Percentiles rank a stretch among this genome's conserved stretches.
phyloP scores from a whole-genome alignment of 2,797 vertebrate species.

The Psittacula derbiana region DNA sequence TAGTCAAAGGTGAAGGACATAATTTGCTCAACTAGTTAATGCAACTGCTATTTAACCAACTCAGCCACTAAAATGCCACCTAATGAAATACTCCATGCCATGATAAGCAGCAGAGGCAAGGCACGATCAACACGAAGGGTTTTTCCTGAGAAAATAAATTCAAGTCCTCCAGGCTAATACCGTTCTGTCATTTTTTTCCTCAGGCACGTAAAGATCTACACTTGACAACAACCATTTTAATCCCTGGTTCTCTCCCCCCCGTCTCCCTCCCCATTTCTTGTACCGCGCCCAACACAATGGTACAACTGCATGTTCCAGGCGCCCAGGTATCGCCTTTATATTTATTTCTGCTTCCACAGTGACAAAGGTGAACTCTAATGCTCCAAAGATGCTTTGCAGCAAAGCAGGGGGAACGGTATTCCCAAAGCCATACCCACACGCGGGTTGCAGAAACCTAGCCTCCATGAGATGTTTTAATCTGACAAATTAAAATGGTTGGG shows the following conservation, averaged over 20 bases:
- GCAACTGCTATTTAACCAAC: constrained; percentile 36
- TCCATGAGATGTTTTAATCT: constrained; percentile 33
- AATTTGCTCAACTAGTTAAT: constrained; percentile 51
- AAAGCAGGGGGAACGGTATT: neutral
- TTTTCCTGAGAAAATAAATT: neutral
- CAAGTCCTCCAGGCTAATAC: neutral
- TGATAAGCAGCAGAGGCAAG: constrained; percentile 28
- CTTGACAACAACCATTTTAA: constrained; percentile 61
- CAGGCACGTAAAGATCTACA: neutral
- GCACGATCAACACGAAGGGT: neutral
- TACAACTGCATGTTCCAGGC: neutral
- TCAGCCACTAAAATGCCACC: constrained; percentile 29
- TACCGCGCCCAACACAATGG: constrained; percentile 60
- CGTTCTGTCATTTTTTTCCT: neutral
- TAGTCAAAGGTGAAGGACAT: constrained; percentile 38
- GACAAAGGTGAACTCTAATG: constrained; percentile 43
- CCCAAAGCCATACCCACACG: neutral
- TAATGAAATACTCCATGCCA: neutral
- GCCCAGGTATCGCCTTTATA: constrained; percentile 3
- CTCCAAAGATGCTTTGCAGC: constrained; percentile 26
- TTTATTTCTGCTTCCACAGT: constrained; percentile 40
- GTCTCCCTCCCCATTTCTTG: neutral
- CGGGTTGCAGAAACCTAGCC: constrained; percentile 22
- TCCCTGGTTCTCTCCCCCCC: neutral
- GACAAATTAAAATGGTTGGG: constrained; percentile 60